A percentile compares a stretch with the other conserved stretches of the same genome.
These are phyloP conservation scores for Nasonia giraulti DNA, from an alignment of 1,140 invertebrate species.

Conservation along the genomic window DNA sequence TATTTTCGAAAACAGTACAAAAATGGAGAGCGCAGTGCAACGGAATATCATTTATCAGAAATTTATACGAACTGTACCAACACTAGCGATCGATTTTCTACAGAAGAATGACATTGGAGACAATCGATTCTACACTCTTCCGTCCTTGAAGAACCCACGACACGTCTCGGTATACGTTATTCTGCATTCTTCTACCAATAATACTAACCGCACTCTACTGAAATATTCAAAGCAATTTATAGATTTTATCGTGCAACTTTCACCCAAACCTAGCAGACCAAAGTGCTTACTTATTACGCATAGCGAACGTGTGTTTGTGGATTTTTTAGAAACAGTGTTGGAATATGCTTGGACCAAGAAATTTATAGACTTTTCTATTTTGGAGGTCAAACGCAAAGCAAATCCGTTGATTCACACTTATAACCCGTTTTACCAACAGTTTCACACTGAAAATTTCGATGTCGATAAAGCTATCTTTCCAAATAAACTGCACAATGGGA, in stretches of 20 bases:
- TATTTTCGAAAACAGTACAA: not conserved
- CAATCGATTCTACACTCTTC: too few relatives aligned
- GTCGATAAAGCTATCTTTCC: not conserved
- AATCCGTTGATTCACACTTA: not conserved
- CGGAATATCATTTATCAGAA: not conserved
- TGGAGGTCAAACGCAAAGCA: not conserved
- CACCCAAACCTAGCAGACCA: not conserved
- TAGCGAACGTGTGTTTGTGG: too few relatives aligned
- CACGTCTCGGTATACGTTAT: not conserved
- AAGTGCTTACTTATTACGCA: not conserved
- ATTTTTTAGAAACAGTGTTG: not conserved
- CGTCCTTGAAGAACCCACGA: not conserved
- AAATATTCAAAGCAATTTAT: not conserved
- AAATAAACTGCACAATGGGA: not conserved
- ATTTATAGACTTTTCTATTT: conserved; percentile 5
- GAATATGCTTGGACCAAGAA: not conserved
- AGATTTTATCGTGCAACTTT: not conserved
- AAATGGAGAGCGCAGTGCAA: not conserved
- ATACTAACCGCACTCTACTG: not conserved
- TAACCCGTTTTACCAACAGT: not conserved
- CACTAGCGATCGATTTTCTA: too few relatives aligned
- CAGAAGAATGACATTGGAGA: too few relatives aligned
- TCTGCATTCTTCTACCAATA: not conserved
- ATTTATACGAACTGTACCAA: not conserved
- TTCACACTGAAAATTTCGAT: not conserved